These are phyloP conservation scores for Drosophila truncata DNA, from an alignment of 1,140 invertebrate genomes.

Conservation along the genomic window DNA sequence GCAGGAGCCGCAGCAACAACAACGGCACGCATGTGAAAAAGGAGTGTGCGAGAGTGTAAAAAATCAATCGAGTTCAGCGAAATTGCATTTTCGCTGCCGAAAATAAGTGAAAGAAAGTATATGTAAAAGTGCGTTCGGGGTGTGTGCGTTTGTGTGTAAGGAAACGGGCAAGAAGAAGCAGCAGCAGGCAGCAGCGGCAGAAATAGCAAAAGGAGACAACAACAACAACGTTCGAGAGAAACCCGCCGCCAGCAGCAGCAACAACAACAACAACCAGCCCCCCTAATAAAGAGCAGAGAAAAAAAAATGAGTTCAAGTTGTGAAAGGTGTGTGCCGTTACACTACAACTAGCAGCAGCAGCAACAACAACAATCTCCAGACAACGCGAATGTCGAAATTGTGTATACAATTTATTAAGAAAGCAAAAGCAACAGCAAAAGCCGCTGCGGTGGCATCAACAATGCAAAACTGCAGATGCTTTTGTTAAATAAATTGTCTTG, in stretches of 20 bases:
- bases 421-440: constrained; percentile 42
- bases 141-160: constrained; percentile 53
- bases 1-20: constrained; percentile 22
- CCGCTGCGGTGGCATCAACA: constrained; percentile 39
- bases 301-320: constrained; percentile 85
- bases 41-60: constrained; percentile 69
- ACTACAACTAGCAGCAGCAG: constrained; percentile 52
- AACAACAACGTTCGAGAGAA: constrained; percentile 45
- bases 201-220: constrained; percentile 80
- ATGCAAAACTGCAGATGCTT: constrained; percentile 54
- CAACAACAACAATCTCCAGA: constrained; percentile 40
- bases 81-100: constrained; percentile 72
- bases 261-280: constrained; percentile 57
- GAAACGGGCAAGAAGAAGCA: constrained; percentile 47
- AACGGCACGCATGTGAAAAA: constrained; percentile 70
- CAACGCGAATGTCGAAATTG: constrained; percentile 71
- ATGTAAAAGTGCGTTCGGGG: constrained; percentile 63
- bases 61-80: constrained; percentile 74
- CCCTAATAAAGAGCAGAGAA: constrained; percentile 72
- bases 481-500: constrained; percentile 65
- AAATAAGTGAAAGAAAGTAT: constrained; percentile 69
- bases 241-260: constrained; percentile 26
- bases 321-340: constrained; percentile 84
- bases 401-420: constrained; percentile 75
- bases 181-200: constrained; percentile 65